A percentile compares a stretch with the other conserved stretches of the same genome.
phyloP scores from a whole-genome alignment of 53 echinoderm and acorn worm genomes.

The Paracentrotus lividus region DNA sequence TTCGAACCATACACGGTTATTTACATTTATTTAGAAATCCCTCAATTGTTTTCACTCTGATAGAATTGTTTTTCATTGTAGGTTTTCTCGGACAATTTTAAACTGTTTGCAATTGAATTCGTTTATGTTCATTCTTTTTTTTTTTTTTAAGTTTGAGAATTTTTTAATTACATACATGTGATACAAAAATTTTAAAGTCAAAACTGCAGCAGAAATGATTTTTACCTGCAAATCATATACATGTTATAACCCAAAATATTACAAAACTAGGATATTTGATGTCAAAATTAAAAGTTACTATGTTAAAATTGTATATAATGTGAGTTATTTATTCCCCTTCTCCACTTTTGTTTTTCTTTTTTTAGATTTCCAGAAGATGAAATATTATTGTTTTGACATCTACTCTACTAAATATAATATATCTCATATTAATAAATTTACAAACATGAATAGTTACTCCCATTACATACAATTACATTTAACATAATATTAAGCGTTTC shows the following conservation, averaged over 20 bases:
- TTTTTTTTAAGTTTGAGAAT: neutral
- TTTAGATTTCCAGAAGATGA: neutral
- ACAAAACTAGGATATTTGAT: neutral
- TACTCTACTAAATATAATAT: neutral
- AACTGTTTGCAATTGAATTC: too few relatives aligned
- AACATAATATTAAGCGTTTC: neutral
- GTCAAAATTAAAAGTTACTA: neutral
- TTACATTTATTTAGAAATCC: too few relatives aligned
- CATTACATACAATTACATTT: neutral
- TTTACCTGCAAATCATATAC: neutral
- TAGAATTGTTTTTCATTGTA: too few relatives aligned
- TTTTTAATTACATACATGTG: neutral
- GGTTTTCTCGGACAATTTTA: too few relatives aligned
- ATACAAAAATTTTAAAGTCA: neutral
- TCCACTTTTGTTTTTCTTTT: too few relatives aligned
- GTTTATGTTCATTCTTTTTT: too few relatives aligned
- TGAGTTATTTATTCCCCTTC: too few relatives aligned
- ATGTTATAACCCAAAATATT: neutral
- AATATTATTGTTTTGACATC: neutral
- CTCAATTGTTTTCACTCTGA: too few relatives aligned
- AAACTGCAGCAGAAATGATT: neutral
- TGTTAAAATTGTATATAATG: too few relatives aligned
- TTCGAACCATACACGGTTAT: too few relatives aligned
- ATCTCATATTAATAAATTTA: constrained; percentile 8
- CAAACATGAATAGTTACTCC: neutral